Evolutionary conservation across 2,888 invertebrate species (phyloP), one percentile per base, ranked within the genome.

Genomic region (Pristionchus exspectatus): DNA sequence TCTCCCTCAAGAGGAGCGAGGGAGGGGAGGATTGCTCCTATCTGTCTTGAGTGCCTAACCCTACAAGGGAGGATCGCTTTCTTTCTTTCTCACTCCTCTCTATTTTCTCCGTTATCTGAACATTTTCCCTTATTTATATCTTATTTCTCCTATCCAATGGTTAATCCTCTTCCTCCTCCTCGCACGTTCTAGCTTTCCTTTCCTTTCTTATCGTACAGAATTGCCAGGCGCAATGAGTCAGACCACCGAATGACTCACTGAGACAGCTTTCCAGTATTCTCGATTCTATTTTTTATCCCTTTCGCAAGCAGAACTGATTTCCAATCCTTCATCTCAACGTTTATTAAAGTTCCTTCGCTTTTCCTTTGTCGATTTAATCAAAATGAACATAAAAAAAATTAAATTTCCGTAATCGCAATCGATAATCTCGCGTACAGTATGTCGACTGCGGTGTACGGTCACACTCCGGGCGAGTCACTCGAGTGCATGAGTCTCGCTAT

Each of bases 401-500:
- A 12, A 30, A 33, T 30, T 69, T 2, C 69, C 21, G n/a, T 63
- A n/a, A 63, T 69, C 69, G 18, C 7, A 33, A 30, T 72, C 72
- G 7, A 33, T 56, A 56, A 38, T 77, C 77, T n/a, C 27, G 0
- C 3, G 27, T 84, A 54, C 84, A 85, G 84, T 85, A 93, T 93
- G 93, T 91, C 92, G 21, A 92, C 93, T 1, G 24, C 24, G 0
- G 81, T 81, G 21, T 93, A 93, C 83, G 93, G 94, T 16, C 94
- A 94, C 88, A 74, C 91, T 44, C 91, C 94, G n/a, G 94, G 94
- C 27, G 91, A 92, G 30, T 91, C 92, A 12, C 91, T 94, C 63
- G 94, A 94, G 90, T 94, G 94, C 88, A 90, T 93, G 33, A 92
- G 92, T 56, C 91, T 94, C 50, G 93, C 92, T 18, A 92, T 94